phyloP scores from a whole-genome alignment of 92 coral and sea anemone genomes.

The Zoanthus sociatus region DNA sequence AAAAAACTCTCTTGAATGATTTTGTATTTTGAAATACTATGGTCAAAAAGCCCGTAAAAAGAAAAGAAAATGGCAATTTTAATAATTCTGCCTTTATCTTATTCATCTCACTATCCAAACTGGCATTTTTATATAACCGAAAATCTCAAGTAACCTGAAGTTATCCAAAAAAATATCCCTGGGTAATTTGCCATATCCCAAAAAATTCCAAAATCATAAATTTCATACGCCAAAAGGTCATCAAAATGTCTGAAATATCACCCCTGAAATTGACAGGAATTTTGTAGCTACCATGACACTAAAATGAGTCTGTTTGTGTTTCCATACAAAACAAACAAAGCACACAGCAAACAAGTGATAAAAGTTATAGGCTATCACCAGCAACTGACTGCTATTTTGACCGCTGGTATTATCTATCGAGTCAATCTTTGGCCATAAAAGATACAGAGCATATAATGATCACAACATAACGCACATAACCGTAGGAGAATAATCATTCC shows the following conservation, averaged over 20 bases:
- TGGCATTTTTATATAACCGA: background rate
- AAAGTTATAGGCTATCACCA: too few relatives aligned
- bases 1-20: background rate
- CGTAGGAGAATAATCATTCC: background rate
- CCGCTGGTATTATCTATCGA: background rate
- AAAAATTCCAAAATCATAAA: background rate
- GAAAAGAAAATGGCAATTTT: background rate
- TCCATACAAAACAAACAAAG: too few relatives aligned
- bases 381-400: background rate
- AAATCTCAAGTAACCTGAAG: constrained; percentile 6
- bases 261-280: too few relatives aligned
- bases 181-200: background rate
- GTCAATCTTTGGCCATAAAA: background rate
- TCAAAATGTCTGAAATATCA: background rate
- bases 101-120: background rate
- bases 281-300: too few relatives aligned
- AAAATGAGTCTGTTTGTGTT: too few relatives aligned
- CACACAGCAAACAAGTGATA: too few relatives aligned
- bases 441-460: too few relatives aligned
- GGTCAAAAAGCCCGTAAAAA: background rate
- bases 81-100: background rate
- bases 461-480: constrained; percentile 2
- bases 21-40: background rate
- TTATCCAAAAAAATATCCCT: background rate
- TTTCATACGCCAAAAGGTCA: background rate